Evolutionary conservation across 2,797 vertebrate genomes (phyloP).

Genomic region (Enteromius viviparus): DNA sequence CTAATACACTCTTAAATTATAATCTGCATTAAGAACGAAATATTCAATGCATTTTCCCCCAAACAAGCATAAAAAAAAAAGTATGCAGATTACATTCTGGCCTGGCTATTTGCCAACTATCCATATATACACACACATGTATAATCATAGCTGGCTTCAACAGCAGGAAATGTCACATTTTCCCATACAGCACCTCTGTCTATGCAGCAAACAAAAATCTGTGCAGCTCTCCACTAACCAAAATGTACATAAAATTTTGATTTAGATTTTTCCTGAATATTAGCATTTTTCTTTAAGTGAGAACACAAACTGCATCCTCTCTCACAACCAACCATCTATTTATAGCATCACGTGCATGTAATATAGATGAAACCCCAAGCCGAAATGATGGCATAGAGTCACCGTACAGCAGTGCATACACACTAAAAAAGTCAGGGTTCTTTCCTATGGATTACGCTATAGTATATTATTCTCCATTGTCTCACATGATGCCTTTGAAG

Average conservation of each 20-base stretch:
- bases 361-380: constrained; percentile 20
- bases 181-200: not conserved
- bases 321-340: not conserved
- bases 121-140: not conserved
- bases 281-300: not conserved
- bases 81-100: not conserved
- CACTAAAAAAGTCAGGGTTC: not conserved
- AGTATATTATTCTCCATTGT: constrained; percentile 1
- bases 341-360: constrained; percentile 12
- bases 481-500: constrained; percentile 41
- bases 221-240: not conserved
- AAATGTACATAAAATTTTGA: not conserved
- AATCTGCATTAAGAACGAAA: not conserved
- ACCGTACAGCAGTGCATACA: not conserved
- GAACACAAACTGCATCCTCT: not conserved
- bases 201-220: not conserved
- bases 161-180: not conserved
- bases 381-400: not conserved
- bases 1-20: not conserved
- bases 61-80: not conserved
- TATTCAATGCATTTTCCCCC: not conserved
- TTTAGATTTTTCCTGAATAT: not conserved
- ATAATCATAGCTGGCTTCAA: not conserved
- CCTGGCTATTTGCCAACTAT: not conserved
- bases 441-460: not conserved